A percentile compares a stretch with the other conserved stretches of the same genome.
These are phyloP conservation scores for Trinectes maculatus DNA, from an alignment of 2,113 vertebrate genomes.

Conservation along the genomic window DNA sequence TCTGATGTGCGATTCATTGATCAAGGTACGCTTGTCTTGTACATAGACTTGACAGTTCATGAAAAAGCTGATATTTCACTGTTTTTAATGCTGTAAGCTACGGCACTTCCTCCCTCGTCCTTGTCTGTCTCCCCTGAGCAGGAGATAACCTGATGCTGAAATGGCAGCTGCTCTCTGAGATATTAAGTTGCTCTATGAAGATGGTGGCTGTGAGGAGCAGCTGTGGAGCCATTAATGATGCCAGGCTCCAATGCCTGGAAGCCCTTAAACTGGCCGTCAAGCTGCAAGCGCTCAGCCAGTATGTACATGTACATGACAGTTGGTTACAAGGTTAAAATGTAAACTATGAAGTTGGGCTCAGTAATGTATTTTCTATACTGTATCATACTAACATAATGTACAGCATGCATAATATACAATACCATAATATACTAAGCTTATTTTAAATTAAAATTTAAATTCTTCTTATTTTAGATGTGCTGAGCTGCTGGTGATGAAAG, in stretches of 20 bases:
- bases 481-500: conserved; percentile 88
- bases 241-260: conserved; percentile 90
- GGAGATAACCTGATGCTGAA: conserved; percentile 90
- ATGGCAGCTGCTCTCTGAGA: conserved; percentile 89
- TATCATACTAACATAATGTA: too few relatives aligned
- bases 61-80: not conserved
- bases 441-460: not conserved
- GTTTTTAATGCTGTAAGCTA: not conserved
- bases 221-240: conserved; percentile 83
- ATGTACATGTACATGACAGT: conserved; percentile 60
- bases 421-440: too few relatives aligned
- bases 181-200: conserved; percentile 84
- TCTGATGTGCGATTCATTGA: conserved; percentile 79
- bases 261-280: conserved; percentile 87
- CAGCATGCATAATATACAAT: too few relatives aligned
- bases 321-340: not conserved
- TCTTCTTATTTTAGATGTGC: conserved; percentile 80
- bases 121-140: conserved; percentile 43
- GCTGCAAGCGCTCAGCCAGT: conserved; percentile 87
- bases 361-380: too few relatives aligned
- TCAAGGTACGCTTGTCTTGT: conserved; percentile 75
- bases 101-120: not conserved
- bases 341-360: too few relatives aligned
- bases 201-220: conserved; percentile 81
- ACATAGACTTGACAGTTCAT: not conserved